A percentile compares a stretch with the other conserved stretches of the same genome.
These are phyloP conservation scores for Anisognathus igniventris DNA, from an alignment of 2,797 vertebrate species.

Conservation along the genomic window DNA sequence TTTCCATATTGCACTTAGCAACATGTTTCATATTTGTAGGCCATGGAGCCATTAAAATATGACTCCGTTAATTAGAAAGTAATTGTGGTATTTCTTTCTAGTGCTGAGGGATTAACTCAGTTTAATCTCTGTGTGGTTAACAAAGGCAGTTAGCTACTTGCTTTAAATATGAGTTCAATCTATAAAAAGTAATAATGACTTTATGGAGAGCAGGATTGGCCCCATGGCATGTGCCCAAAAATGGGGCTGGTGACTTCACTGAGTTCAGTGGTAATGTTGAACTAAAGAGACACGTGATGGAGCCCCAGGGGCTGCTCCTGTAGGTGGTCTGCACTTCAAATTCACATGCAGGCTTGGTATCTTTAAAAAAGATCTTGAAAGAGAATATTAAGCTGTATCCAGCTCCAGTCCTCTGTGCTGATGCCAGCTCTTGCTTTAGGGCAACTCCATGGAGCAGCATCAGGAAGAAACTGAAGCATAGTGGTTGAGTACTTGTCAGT, in stretches of 20 bases:
- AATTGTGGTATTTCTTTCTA: constrained; percentile 17
- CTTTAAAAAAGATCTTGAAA: neutral
- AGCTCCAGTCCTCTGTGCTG: neutral
- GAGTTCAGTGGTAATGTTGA: neutral
- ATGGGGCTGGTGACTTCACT: neutral
- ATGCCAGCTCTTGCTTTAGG: neutral
- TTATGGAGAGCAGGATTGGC: neutral
- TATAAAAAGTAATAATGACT: neutral
- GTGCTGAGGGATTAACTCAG: neutral
- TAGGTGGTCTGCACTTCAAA: neutral
- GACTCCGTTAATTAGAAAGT: constrained; percentile 25
- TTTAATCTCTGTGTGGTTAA: neutral
- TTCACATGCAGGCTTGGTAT: neutral
- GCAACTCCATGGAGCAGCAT: neutral
- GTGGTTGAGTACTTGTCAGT: neutral
- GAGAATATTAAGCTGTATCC: neutral
- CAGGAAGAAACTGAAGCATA: neutral
- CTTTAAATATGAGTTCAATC: neutral
- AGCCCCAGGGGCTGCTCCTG: neutral
- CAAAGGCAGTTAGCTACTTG: constrained; percentile 17
- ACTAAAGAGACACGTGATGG: accelerated
- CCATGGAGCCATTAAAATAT: neutral
- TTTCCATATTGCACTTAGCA: neutral
- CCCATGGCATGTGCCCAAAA: neutral
- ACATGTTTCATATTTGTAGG: constrained; percentile 18